These are phyloP conservation scores for Tympanoctomys barrerae DNA, from an alignment of 2,797 vertebrate genomes.

Conservation along the genomic window DNA sequence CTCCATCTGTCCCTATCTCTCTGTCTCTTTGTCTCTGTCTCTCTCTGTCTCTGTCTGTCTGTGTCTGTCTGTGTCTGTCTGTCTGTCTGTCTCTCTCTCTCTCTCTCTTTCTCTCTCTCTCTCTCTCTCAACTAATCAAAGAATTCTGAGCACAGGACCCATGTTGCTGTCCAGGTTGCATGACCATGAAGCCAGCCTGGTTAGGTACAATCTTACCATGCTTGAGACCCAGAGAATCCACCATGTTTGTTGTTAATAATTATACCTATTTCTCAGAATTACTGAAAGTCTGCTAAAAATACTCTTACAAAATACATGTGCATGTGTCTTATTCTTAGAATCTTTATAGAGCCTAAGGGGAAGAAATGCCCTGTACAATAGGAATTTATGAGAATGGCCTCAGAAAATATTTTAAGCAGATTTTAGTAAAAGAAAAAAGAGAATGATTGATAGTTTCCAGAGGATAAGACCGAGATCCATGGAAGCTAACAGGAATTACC, in stretches of 20 bases:
- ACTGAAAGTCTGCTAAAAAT: not conserved
- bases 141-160: rapidly evolving
- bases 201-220: not conserved
- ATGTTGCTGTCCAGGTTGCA: not conserved
- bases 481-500: not conserved
- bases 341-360: not conserved
- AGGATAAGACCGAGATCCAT: not conserved
- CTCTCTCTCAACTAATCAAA: not conserved
- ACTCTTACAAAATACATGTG: not conserved
- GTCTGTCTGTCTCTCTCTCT: too few relatives aligned
- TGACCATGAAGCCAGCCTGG: not conserved
- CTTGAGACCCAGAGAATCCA: not conserved
- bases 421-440: not conserved
- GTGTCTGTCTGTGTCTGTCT: too few relatives aligned
- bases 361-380: not conserved
- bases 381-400: not conserved
- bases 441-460: not conserved
- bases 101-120: too few relatives aligned
- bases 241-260: not conserved
- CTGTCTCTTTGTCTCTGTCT: too few relatives aligned
- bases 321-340: not conserved
- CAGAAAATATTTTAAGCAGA: not conserved
- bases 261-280: not conserved
- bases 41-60: too few relatives aligned
- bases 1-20: too few relatives aligned